A percentile compares a stretch with the other conserved stretches of the same genome.
These are phyloP conservation scores for Porites australiensis DNA, from an alignment of 64 coral and sea anemone genomes.

Conservation along the genomic window DNA sequence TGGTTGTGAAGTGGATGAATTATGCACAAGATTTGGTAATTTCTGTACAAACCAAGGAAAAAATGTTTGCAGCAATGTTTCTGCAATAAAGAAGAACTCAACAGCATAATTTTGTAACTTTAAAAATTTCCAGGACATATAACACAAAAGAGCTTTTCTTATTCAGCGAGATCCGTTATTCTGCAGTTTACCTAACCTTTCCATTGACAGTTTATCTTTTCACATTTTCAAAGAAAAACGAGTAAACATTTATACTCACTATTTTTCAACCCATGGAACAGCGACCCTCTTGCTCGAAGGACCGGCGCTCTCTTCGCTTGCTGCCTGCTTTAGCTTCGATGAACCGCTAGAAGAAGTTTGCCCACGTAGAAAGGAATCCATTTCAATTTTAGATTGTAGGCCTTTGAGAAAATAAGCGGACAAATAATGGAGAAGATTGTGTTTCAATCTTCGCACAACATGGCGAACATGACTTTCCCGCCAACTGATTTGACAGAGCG, in stretches of 20 bases:
- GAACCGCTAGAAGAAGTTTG: constrained; percentile 49
- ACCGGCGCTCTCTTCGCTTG: constrained; percentile 43
- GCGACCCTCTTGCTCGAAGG: constrained; percentile 69
- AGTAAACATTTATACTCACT: constrained; percentile 68
- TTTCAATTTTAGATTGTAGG: not conserved
- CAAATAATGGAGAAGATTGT: not conserved
- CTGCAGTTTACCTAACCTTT: too few species aligned
- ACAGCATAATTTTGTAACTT: too few species aligned
- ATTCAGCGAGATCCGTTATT: too few species aligned
- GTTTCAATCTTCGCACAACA: not conserved
- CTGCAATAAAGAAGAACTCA: too few species aligned
- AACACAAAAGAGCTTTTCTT: too few species aligned
- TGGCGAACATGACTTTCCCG: constrained; percentile 73
- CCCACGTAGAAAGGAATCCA: constrained; percentile 94
- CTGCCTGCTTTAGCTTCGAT: constrained; percentile 67
- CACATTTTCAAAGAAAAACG: not conserved
- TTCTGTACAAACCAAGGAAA: too few species aligned
- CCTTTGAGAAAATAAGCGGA: not conserved
- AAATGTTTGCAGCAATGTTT: too few species aligned
- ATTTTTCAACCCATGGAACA: constrained; percentile 99
- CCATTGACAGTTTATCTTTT: too few species aligned
- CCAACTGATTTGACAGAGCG: constrained; percentile 45
- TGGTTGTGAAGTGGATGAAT: too few species aligned
- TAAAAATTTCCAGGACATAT: too few species aligned
- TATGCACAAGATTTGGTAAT: too few species aligned